Evolutionary conservation across 2,888 invertebrate species (phyloP).

Genomic region (Drosophila percnosoma): DNA sequence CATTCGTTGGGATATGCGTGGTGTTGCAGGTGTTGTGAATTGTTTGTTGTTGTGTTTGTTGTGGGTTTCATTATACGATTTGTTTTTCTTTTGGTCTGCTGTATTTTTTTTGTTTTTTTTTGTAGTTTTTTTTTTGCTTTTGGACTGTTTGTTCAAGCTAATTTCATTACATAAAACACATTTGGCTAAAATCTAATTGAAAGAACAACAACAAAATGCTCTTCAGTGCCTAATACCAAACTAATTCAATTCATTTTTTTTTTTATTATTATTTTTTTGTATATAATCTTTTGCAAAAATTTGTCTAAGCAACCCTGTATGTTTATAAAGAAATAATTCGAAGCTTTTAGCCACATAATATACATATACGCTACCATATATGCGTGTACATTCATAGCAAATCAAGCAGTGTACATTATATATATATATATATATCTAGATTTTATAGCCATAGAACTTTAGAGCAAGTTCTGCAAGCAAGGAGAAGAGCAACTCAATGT

Average conservation of each 20-base stretch:
- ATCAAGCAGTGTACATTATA: slow-evolving; percentile 16
- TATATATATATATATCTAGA: background rate
- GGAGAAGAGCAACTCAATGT: slow-evolving; percentile 34
- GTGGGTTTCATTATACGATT: slow-evolving; percentile 47
- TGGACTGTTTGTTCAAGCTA: slow-evolving; percentile 27
- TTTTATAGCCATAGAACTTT: background rate
- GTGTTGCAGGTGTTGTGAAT: slow-evolving; percentile 66
- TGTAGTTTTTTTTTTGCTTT: background rate
- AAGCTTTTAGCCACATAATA: slow-evolving; percentile 59
- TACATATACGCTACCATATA: slow-evolving; percentile 19
- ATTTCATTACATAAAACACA: slow-evolving; percentile 15
- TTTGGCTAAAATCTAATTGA: slow-evolving; percentile 44
- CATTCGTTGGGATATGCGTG: slow-evolving; percentile 82
- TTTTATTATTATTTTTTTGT: background rate
- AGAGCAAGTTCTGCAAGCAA: slow-evolving; percentile 25
- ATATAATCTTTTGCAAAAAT: slow-evolving; percentile 72
- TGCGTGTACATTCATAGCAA: slow-evolving; percentile 30
- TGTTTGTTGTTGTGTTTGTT: slow-evolving; percentile 44
- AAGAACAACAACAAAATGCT: slow-evolving; percentile 58
- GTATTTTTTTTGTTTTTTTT: background rate
- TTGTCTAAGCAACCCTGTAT: slow-evolving; percentile 79
- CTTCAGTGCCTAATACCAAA: slow-evolving; percentile 41
- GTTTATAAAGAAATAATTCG: slow-evolving; percentile 11
- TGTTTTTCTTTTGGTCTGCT: slow-evolving; percentile 26
- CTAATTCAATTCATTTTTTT: slow-evolving; percentile 1